Conservation (phyloP, 92 coral and sea anemone species). For the Palythoa caribaeorum region DNA sequence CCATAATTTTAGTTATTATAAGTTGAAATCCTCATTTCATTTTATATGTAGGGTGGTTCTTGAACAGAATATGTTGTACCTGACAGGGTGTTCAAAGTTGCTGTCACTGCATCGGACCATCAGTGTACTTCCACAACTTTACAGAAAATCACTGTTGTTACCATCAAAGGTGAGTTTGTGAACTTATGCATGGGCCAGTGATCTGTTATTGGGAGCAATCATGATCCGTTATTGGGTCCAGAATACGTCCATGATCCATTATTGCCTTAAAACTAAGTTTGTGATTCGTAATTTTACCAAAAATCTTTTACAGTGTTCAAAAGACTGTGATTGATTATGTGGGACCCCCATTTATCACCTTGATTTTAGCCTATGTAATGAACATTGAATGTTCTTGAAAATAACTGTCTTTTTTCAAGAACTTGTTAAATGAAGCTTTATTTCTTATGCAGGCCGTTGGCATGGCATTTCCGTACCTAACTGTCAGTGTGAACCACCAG, state of each 20-base stretch:
- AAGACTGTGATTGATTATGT: neutral
- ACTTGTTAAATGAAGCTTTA: neutral
- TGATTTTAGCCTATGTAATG: neutral
- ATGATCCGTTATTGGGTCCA: no score
- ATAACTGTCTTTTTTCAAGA: neutral
- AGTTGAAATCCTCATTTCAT: neutral
- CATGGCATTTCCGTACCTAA: slow-evolving; percentile 59
- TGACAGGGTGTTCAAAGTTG: slow-evolving; percentile 15
- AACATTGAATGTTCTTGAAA: neutral
- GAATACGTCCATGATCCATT: no score
- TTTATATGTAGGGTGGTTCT: slow-evolving; percentile 11
- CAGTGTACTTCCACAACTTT: slow-evolving; percentile 15
- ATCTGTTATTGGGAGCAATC: neutral
- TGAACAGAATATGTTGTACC: slow-evolving; percentile 21
- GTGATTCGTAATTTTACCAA: neutral
- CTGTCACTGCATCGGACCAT: neutral
- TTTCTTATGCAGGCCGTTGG: slow-evolving; percentile 52
- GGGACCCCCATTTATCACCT: no score
- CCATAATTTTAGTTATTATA: neutral
- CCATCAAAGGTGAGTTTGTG: slow-evolving; percentile 10
- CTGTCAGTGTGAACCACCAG: slow-evolving; percentile 58
- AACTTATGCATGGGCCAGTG: neutral
- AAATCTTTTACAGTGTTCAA: neutral
- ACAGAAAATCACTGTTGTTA: slow-evolving; percentile 18
- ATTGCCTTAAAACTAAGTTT: no score